Conservation (phyloP, 2,888 invertebrate species). For the Pelosia muscerda region DNA sequence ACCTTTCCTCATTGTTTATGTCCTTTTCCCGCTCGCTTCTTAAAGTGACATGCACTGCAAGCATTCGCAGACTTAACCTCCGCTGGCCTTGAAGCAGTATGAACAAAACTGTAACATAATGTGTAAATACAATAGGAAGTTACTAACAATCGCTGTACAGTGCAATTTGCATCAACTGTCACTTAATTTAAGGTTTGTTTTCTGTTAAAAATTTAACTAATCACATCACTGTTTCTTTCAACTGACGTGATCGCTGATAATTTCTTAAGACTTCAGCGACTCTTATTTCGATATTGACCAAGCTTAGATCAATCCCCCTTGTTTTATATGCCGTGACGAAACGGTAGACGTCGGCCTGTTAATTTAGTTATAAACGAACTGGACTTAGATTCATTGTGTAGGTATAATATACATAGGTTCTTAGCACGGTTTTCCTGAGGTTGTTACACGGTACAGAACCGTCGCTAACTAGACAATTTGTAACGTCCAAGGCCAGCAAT, state of each 20-base stretch:
- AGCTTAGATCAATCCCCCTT: background rate
- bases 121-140: too few relatives aligned
- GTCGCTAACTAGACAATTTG: slow-evolving; percentile 8
- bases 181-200: background rate
- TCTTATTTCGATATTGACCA: background rate
- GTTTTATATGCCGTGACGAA: background rate
- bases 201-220: too few relatives aligned
- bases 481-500: slow-evolving; percentile 16
- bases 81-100: background rate
- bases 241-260: background rate
- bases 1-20: too few relatives aligned
- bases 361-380: background rate
- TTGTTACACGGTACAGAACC: slow-evolving; percentile 10
- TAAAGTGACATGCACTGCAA: too few relatives aligned
- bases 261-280: background rate
- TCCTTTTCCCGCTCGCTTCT: too few relatives aligned
- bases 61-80: too few relatives aligned
- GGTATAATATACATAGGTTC: slow-evolving; percentile 1
- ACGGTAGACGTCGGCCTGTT: background rate
- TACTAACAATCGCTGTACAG: background rate
- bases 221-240: background rate
- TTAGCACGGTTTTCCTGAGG: slow-evolving; percentile 12
- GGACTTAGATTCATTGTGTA: slow-evolving; percentile 3
- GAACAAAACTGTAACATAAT: background rate
- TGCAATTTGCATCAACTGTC: background rate